Conservation (phyloP, 2,797 vertebrate species). For the Rhabdomys pumilio region DNA sequence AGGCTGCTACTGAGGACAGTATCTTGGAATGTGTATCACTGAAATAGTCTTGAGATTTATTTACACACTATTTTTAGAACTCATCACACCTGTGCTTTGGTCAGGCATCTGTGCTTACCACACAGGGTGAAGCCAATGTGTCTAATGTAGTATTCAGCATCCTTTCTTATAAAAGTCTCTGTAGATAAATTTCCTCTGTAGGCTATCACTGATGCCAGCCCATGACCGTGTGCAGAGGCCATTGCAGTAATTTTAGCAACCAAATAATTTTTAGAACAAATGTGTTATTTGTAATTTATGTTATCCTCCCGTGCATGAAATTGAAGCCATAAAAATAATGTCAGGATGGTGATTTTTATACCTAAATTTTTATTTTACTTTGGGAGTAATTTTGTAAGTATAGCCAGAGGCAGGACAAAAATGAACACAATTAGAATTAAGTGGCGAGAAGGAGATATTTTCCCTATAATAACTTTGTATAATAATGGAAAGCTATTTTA, state of each 20-base stretch:
- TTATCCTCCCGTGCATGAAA: slow-evolving; percentile 44
- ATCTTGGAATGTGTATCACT: not conserved
- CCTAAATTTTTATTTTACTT: slow-evolving; percentile 63
- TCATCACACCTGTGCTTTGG: not conserved
- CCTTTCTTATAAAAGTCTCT: not conserved
- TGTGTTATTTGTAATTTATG: slow-evolving; percentile 43
- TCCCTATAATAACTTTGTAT: slow-evolving; percentile 44
- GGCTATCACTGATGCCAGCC: too few relatives aligned
- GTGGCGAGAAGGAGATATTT: not conserved
- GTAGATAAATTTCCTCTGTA: not conserved
- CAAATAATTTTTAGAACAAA: slow-evolving; percentile 27
- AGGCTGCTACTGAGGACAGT: not conserved
- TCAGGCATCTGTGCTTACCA: not conserved
- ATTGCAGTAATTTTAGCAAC: not conserved
- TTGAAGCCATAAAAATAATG: slow-evolving; percentile 70
- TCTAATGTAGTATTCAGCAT: not conserved
- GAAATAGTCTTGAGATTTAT: slow-evolving; percentile 6
- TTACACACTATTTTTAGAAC: not conserved
- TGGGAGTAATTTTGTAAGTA: slow-evolving; percentile 56
- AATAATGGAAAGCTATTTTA: slow-evolving; percentile 57
- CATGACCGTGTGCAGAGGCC: not conserved
- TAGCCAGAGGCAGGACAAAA: slow-evolving; percentile 61
- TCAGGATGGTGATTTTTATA: slow-evolving; percentile 44
- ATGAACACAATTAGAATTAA: slow-evolving; percentile 57
- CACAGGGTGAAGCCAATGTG: not conserved